Conservation (phyloP, 2,113 vertebrate species). For the Lophura nycthemera region DNA sequence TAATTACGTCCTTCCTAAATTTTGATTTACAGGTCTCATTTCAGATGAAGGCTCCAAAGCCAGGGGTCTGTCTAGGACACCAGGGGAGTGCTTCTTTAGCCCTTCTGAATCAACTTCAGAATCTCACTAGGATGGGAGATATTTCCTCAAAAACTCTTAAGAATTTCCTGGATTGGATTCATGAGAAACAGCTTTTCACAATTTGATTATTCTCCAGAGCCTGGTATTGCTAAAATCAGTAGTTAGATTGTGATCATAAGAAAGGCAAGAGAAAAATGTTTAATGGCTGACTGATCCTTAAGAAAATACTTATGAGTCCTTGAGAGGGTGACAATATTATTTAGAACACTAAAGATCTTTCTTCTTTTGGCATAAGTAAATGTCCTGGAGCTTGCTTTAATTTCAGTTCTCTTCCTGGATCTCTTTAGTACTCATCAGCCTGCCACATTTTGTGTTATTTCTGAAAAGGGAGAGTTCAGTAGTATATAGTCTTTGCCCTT, state of each 20-base stretch:
- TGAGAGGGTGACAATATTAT: neutral
- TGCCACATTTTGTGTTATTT: neutral
- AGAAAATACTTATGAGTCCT: neutral
- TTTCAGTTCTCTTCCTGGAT: neutral
- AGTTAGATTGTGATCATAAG: neutral
- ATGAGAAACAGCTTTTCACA: neutral
- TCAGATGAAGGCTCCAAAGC: conserved; percentile 8
- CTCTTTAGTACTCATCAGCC: neutral
- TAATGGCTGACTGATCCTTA: neutral
- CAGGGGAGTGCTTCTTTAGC: neutral
- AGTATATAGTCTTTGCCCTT: neutral
- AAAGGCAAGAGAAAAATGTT: neutral
- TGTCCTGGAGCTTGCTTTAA: neutral
- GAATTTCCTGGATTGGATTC: neutral
- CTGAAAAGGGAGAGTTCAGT: neutral
- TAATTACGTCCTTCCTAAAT: conserved; percentile 58
- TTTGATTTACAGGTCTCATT: conserved; percentile 53
- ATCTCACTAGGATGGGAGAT: neutral
- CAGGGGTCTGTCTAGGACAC: neutral
- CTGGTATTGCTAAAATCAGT: neutral
- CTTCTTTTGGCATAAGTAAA: neutral
- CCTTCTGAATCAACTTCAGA: neutral
- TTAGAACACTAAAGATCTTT: neutral
- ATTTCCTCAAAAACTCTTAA: neutral
- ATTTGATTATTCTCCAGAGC: neutral